phyloP scores from a whole-genome alignment of 2,888 invertebrate genomes.

The Cactoblastis cactorum region DNA sequence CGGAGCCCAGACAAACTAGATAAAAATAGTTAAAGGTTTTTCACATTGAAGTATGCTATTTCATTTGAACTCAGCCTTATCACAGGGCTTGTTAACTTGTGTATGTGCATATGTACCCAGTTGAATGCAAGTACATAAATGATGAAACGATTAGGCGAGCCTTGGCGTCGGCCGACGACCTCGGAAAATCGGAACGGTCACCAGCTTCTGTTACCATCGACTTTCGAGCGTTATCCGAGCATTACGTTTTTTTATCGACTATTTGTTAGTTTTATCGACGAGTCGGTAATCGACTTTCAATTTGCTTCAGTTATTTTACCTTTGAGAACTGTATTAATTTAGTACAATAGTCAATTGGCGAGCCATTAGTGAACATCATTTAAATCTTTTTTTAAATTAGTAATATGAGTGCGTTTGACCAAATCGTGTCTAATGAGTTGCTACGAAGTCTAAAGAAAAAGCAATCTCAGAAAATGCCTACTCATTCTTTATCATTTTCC shows the following conservation, averaged over 20 bases:
- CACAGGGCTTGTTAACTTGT: neutral
- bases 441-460: too few species aligned
- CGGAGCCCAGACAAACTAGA: too few species aligned
- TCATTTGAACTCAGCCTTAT: neutral
- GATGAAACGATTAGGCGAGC: slow-evolving; percentile 10
- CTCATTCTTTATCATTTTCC: too few species aligned
- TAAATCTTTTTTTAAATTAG: too few species aligned
- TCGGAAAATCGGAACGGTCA: slow-evolving; percentile 37
- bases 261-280: too few species aligned
- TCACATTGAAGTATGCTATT: too few species aligned
- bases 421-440: too few species aligned
- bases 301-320: neutral
- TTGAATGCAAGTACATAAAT: slow-evolving; percentile 6
- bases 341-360: too few species aligned
- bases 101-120: neutral
- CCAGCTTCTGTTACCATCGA: slow-evolving; percentile 15
- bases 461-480: too few species aligned
- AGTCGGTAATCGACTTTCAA: slow-evolving; percentile 3
- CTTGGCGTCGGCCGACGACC: slow-evolving; percentile 37
- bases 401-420: too few species aligned
- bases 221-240: slow-evolving; percentile 31
- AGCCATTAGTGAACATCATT: too few species aligned
- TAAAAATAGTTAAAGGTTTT: too few species aligned
- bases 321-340: neutral
- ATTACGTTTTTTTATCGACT: slow-evolving; percentile 11